Evolutionary conservation across 2,888 invertebrate species (phyloP).

Genomic region (Oegoconia quadripuncta): DNA sequence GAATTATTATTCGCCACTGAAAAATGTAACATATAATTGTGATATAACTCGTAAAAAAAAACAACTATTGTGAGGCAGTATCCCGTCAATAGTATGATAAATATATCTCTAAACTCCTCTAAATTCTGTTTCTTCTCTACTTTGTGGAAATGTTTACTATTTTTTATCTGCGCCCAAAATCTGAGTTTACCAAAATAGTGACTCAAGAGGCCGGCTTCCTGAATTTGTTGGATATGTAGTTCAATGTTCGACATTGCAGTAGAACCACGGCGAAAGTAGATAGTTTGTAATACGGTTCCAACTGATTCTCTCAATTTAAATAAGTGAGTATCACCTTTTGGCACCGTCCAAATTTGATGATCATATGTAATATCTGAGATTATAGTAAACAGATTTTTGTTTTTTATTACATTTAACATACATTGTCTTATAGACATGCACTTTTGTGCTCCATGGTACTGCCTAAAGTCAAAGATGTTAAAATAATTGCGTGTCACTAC

Average conservation of each 20-base stretch:
- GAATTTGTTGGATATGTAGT: background rate
- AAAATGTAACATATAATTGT: too few relatives aligned
- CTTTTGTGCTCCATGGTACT: background rate
- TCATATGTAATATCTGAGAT: constrained; percentile 20
- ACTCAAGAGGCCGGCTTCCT: constrained; percentile 9
- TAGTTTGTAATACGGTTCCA: constrained; percentile 20
- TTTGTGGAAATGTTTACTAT: background rate
- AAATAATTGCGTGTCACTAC: background rate
- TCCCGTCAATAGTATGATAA: constrained; percentile 10
- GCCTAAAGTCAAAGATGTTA: background rate
- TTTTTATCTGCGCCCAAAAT: background rate
- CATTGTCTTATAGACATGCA: constrained; percentile 30
- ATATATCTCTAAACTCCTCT: background rate
- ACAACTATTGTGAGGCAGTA: constrained; percentile 25
- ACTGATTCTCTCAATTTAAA: constrained; percentile 27
- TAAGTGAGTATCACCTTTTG: constrained; percentile 21
- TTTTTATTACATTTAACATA: constrained; percentile 22
- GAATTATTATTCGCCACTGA: too few relatives aligned
- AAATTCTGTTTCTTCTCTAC: too few relatives aligned
- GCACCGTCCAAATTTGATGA: constrained; percentile 22
- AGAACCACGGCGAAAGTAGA: constrained; percentile 39
- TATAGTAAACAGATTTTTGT: constrained; percentile 25
- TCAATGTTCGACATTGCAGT: background rate
- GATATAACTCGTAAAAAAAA: constrained; percentile 24
- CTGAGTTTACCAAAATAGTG: background rate